Evolutionary conservation across 2,888 invertebrate genomes (phyloP).

Genomic region (Acanthopleura granulata): DNA sequence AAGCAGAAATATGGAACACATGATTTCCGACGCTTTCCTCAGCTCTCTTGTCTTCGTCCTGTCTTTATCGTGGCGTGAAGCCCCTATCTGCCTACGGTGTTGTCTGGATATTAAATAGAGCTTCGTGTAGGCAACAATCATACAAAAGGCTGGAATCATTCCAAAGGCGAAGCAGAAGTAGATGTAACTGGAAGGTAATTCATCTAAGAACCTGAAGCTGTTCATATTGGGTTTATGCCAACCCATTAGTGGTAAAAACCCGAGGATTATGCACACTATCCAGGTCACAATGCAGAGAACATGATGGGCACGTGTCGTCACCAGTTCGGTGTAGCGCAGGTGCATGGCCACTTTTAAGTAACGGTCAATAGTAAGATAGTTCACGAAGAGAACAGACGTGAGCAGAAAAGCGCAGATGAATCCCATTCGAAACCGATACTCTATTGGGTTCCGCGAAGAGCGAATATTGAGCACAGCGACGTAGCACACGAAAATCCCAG

Average conservation of each 20-base stretch:
- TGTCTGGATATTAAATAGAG: slow-evolving; percentile 20
- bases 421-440: background rate
- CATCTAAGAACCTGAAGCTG: background rate
- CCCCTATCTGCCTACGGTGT: slow-evolving; percentile 7
- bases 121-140: slow-evolving; percentile 24
- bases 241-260: slow-evolving; percentile 30
- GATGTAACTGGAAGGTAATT: slow-evolving; percentile 1
- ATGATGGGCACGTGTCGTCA: slow-evolving; percentile 21
- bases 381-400: slow-evolving; percentile 28
- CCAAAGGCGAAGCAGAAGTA: slow-evolving; percentile 17
- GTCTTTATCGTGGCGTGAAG: background rate
- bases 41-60: background rate
- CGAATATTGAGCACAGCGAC: background rate
- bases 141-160: slow-evolving; percentile 14
- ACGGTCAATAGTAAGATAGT: slow-evolving; percentile 26
- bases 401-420: slow-evolving; percentile 10
- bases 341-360: slow-evolving; percentile 28
- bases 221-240: slow-evolving; percentile 26
- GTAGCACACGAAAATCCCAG: background rate
- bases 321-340: slow-evolving; percentile 21
- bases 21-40: slow-evolving; percentile 8
- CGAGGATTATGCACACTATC: slow-evolving; percentile 25
- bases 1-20: slow-evolving; percentile 25
- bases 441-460: background rate
- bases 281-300: slow-evolving; percentile 19